Conservation (phyloP, 2,797 vertebrate species). For the Alauda arvensis region DNA sequence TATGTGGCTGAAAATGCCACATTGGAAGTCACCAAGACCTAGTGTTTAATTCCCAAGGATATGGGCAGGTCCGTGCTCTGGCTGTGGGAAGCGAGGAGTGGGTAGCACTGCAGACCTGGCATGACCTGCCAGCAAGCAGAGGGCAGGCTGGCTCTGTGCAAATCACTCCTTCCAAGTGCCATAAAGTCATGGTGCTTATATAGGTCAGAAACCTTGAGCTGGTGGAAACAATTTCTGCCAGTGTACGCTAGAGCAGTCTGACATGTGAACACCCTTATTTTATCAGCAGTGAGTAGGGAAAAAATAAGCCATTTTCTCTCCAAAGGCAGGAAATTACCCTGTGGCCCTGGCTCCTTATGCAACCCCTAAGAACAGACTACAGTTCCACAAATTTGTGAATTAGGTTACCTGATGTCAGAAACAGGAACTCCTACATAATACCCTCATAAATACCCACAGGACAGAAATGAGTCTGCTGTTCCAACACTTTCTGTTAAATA, state of each 20-base stretch:
- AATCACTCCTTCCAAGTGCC: not conserved
- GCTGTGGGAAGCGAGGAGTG: not conserved
- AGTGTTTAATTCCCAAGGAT: not conserved
- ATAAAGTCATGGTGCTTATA: not conserved
- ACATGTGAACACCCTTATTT: fast-evolving
- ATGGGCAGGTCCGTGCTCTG: not conserved
- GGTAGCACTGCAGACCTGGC: not conserved
- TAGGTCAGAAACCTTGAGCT: not conserved
- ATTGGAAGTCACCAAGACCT: not conserved
- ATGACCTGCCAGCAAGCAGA: not conserved
- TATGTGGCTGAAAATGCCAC: not conserved
- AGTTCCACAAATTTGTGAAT: not conserved
- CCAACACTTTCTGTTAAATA: not conserved
- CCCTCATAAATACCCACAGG: not conserved
- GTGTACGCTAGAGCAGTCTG: not conserved
- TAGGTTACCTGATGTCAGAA: not conserved
- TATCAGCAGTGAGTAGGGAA: not conserved
- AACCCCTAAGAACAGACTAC: fast-evolving
- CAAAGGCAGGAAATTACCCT: not conserved
- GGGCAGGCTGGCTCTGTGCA: not conserved
- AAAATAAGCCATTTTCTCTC: not conserved
- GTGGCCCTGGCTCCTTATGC: not conserved
- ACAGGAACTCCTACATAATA: not conserved
- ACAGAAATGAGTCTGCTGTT: not conserved
- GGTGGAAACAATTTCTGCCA: not conserved